Conservation (phyloP, 2,113 vertebrate genomes). For the Entosphenus tridentatus region DNA sequence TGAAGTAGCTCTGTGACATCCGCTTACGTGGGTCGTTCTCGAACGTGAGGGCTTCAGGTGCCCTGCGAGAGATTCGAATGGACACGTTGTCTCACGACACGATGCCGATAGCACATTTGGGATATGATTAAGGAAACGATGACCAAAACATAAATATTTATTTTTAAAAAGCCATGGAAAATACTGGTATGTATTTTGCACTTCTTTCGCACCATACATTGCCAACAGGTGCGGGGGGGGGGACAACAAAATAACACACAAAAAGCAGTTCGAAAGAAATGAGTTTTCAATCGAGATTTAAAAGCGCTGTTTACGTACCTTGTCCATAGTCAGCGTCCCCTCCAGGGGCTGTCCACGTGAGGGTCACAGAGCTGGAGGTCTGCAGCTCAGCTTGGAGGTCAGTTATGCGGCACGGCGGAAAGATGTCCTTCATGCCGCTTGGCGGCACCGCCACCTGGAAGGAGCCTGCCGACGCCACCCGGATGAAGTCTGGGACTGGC, state of each 20-base stretch:
- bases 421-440: constrained; percentile 11
- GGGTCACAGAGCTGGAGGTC: constrained; percentile 14
- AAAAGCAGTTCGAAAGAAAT: too few species aligned
- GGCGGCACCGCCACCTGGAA: constrained; percentile 14
- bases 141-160: constrained; percentile 3
- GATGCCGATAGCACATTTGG: too few species aligned
- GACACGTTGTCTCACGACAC: too few species aligned
- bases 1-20: too few species aligned
- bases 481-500: constrained; percentile 12
- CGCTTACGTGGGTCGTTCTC: too few species aligned
- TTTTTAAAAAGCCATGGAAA: background rate
- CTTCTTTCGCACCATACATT: too few species aligned
- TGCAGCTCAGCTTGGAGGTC: constrained; percentile 17
- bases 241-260: too few species aligned
- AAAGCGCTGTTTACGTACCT: constrained; percentile 14
- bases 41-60: too few species aligned
- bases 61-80: too few species aligned
- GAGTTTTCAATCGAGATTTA: too few species aligned
- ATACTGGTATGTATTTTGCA: background rate
- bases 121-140: background rate
- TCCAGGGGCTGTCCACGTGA: constrained; percentile 25
- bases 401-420: constrained; percentile 24
- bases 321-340: constrained; percentile 22
- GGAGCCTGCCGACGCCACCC: constrained; percentile 18
- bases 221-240: too few species aligned